Percentiles rank a stretch among this genome's conserved stretches.
phyloP scores from a whole-genome alignment of 2,888 invertebrate species.

The Volucella inanis region DNA sequence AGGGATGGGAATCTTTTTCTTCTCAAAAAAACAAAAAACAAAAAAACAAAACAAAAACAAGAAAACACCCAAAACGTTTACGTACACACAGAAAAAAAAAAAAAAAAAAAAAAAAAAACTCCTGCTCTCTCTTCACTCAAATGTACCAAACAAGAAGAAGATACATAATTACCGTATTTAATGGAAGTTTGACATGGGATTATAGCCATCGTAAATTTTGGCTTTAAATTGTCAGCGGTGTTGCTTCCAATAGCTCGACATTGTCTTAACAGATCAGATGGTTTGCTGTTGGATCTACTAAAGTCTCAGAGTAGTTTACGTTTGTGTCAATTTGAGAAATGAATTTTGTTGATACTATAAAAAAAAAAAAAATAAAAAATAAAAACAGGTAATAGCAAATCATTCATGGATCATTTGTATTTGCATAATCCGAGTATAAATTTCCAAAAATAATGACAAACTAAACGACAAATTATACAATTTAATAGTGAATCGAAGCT shows the following conservation, averaged over 20 bases:
- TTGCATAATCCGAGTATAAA: conserved; percentile 63
- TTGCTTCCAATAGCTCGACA: background rate
- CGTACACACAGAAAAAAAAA: too few relatives aligned
- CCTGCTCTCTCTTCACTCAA: background rate
- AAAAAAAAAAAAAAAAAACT: too few relatives aligned
- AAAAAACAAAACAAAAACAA: background rate
- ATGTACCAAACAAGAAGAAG: conserved; percentile 6
- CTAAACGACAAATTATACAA: conserved; percentile 39
- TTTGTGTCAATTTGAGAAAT: background rate
- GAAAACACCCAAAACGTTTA: too few relatives aligned
- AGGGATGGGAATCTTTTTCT: conserved; percentile 3
- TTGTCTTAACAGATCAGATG: conserved; percentile 22
- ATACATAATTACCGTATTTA: conserved; percentile 43
- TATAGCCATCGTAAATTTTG: conserved; percentile 64
- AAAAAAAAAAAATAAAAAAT: background rate
- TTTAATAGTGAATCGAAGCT: background rate
- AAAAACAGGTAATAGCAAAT: conserved; percentile 32
- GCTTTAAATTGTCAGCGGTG: conserved; percentile 58
- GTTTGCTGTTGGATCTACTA: background rate
- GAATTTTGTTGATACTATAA: conserved; percentile 11
- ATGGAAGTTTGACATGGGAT: conserved; percentile 53
- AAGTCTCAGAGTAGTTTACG: background rate
- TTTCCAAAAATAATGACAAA: conserved; percentile 27
- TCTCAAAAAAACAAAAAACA: background rate
- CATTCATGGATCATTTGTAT: conserved; percentile 54